A percentile compares a stretch with the other conserved stretches of the same genome.
Conservation (phyloP, 2,888 invertebrate species). For the Andrena flavipes region DNA sequence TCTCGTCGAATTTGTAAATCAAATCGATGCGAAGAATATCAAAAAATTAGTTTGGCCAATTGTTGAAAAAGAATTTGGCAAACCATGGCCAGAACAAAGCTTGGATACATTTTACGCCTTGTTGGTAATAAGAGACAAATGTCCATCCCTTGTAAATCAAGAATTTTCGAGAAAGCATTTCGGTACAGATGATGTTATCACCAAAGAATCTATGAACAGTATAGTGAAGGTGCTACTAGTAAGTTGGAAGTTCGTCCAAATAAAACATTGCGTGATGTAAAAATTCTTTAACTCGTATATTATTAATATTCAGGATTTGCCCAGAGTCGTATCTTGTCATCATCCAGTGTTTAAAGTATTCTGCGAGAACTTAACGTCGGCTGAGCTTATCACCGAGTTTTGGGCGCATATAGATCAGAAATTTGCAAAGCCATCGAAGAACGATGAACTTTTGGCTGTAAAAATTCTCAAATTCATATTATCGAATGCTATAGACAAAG, state of each 20-base stretch:
- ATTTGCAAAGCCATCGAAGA: constrained; percentile 86
- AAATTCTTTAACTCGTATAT: constrained; percentile 33
- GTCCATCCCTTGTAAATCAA: constrained; percentile 86
- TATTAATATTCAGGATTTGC: constrained; percentile 86
- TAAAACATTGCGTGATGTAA: constrained; percentile 12
- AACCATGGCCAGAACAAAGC: constrained; percentile 88
- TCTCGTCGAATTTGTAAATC: constrained; percentile 87
- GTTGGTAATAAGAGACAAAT: constrained; percentile 85
- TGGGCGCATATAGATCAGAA: constrained; percentile 86
- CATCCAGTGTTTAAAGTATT: constrained; percentile 89
- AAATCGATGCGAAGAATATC: constrained; percentile 86
- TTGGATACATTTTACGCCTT: constrained; percentile 89
- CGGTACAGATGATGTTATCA: constrained; percentile 87
- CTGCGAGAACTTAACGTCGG: constrained; percentile 86
- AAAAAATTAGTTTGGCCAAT: constrained; percentile 87
- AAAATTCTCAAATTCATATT: constrained; percentile 87
- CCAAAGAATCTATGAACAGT: constrained; percentile 86
- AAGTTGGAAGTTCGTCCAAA: constrained; percentile 75
- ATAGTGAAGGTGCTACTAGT: constrained; percentile 89
- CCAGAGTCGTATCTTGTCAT: constrained; percentile 86
- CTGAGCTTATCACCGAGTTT: constrained; percentile 86
- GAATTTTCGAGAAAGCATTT: constrained; percentile 87
- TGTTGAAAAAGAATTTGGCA: constrained; percentile 87
- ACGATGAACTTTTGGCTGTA: constrained; percentile 87
- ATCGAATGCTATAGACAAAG: constrained; percentile 85